phyloP scores from a whole-genome alignment of 2,888 invertebrate species.

The Sphinx pinastri region DNA sequence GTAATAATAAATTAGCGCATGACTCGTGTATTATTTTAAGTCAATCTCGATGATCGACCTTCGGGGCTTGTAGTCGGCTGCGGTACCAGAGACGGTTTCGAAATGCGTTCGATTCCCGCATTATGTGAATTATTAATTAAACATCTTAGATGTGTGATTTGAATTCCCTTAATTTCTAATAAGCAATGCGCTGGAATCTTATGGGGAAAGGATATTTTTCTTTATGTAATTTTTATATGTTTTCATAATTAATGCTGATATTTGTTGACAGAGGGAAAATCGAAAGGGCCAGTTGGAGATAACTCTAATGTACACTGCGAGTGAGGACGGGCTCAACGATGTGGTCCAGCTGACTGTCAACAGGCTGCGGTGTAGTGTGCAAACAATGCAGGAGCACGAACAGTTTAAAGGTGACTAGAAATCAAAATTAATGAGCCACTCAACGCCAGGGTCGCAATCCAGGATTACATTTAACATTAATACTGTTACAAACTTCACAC shows the following conservation, averaged over 20 bases:
- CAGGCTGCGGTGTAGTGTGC: conserved; percentile 86
- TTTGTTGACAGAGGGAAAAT: conserved; percentile 83
- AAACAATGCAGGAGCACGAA: conserved; percentile 89
- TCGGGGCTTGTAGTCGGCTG: neutral
- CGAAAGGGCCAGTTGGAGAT: conserved; percentile 88
- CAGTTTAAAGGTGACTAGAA: conserved; percentile 83
- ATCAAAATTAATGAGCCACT: conserved; percentile 12
- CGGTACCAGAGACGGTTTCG: neutral
- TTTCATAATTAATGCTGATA: neutral
- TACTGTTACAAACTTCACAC: neutral
- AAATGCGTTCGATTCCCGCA: neutral
- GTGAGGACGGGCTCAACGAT: conserved; percentile 87
- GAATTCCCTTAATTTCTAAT: neutral
- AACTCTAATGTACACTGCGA: conserved; percentile 85
- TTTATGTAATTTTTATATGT: no score
- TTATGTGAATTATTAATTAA: neutral
- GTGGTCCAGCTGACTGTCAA: conserved; percentile 85
- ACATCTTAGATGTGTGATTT: neutral
- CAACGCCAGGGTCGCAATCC: neutral
- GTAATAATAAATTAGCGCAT: conserved; percentile 1
- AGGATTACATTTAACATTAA: conserved; percentile 4
- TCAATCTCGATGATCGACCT: neutral
- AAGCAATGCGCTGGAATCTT: neutral
- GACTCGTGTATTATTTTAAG: conserved; percentile 8
- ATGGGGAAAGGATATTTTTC: neutral